Evolutionary conservation across 1,140 invertebrate species (phyloP).

Genomic region (Drosophila suzukii): DNA sequence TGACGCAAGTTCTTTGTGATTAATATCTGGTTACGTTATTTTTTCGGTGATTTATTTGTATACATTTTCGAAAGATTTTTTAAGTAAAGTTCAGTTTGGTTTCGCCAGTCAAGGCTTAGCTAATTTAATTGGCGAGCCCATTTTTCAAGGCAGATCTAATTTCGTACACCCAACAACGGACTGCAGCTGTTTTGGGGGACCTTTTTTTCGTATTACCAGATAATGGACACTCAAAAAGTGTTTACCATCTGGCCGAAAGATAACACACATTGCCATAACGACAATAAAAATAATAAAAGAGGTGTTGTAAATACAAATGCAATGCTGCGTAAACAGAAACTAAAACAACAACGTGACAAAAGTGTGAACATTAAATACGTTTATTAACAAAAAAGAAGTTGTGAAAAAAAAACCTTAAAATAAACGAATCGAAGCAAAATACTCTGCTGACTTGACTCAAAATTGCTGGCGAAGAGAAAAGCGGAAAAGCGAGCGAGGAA

Average conservation of each 20-base stretch:
- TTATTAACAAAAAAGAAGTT: conserved; percentile 44
- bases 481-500: conserved; percentile 8
- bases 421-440: conserved; percentile 38
- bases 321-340: conserved; percentile 54
- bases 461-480: conserved; percentile 21
- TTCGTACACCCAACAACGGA: conserved; percentile 46
- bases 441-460: conserved; percentile 53
- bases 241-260: conserved; percentile 66
- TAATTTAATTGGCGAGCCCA: conserved; percentile 23
- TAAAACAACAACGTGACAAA: conserved; percentile 76
- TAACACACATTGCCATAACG: conserved; percentile 44
- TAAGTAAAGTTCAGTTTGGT: conserved; percentile 14
- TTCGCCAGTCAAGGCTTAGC: conserved; percentile 6
- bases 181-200: conserved; percentile 62
- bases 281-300: conserved; percentile 41
- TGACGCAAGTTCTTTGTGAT: conserved; percentile 34
- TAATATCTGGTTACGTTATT: conserved; percentile 30
- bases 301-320: conserved; percentile 57
- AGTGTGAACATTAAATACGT: conserved; percentile 80
- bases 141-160: conserved; percentile 35
- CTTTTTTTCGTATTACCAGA: conserved; percentile 40
- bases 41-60: conserved; percentile 13
- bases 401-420: conserved; percentile 34
- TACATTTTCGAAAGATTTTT: conserved; percentile 6
- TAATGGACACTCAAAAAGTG: conserved; percentile 58